Evolutionary conservation across 2,113 vertebrate species (phyloP), one percentile per base, ranked within the genome.

Genomic region (Brachionichthys hirsutus): DNA sequence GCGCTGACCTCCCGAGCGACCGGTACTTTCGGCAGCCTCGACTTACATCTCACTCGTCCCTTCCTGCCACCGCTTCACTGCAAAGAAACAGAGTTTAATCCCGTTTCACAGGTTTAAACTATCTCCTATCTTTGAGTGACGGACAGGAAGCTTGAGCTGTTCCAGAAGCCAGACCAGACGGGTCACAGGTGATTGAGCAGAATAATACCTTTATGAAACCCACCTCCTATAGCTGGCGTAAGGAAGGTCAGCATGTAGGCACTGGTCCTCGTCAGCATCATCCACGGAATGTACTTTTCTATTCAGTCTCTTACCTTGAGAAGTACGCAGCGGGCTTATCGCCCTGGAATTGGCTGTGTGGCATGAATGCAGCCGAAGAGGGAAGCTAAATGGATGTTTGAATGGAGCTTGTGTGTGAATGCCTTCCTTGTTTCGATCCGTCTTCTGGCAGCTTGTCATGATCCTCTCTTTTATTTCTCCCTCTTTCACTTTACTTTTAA

Each of bases 201-300:
- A 84, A 86, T 87, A 89, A 90, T 85, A 77, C 75, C 62, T 83
- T 88, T 82, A 84, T 89, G 81, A 88, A 89, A 78, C 74, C 55
- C 58, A 81, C 67, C 66, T 76, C 67, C 55, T 15, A 45, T 79
- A 81, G 82, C 77, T 73, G 76, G 71, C 49, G 53, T 73, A 20
- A 47, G 78, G 80, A 85, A 89, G 88, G 86, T 90, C 87, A 89
- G 74, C 36, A 46, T 68, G 70, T 63, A 78, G 62, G 44, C 77
- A 75, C 58, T 46, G 73, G 67, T 50, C 63, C 67, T 74, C 62
- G 62, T 67, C 68, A 63, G 63, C 67, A 55, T 74, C 70, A 54
- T 49, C 71, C 66, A 45, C 15, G 72, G 82, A 84, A 82, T 80
- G 75, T 52, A 68, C 56, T 16, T 49, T 53, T 83, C 85, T 64